phyloP scores from a whole-genome alignment of 2,888 invertebrate species.

The Taphrorychus bicolor region DNA sequence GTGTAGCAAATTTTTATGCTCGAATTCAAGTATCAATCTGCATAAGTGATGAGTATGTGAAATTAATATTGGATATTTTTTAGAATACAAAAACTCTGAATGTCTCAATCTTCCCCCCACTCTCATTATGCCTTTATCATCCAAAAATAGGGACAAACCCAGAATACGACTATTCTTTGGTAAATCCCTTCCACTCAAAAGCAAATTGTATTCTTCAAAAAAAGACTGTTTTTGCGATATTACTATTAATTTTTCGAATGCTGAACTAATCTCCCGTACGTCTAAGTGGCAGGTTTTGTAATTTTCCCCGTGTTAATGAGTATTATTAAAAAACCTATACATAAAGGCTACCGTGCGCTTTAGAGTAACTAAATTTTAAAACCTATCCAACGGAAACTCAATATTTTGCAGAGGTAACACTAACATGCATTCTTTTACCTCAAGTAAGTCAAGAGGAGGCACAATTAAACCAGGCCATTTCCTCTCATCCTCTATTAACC shows the following conservation, averaged over 20 bases:
- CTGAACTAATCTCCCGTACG: slow-evolving; percentile 5
- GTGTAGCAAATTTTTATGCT: slow-evolving; percentile 12
- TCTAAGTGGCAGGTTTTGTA: slow-evolving; percentile 8
- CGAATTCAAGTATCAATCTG: slow-evolving; percentile 12
- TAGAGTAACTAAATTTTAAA: slow-evolving; percentile 18
- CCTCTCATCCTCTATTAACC: slow-evolving; percentile 1
- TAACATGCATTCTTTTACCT: background rate
- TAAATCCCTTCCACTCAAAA: background rate
- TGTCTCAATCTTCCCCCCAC: no score
- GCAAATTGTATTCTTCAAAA: slow-evolving; percentile 13
- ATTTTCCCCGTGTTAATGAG: background rate
- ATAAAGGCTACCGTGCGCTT: slow-evolving; percentile 19
- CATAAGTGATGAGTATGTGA: background rate
- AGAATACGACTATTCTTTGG: slow-evolving; percentile 22
- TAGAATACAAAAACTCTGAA: no score
- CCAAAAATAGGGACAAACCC: no score
- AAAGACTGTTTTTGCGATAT: slow-evolving; percentile 22
- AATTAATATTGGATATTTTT: no score
- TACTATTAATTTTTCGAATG: slow-evolving; percentile 12
- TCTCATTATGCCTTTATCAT: no score
- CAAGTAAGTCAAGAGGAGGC: slow-evolving; percentile 5
- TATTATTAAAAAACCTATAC: slow-evolving; percentile 21
- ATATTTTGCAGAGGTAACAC: background rate
- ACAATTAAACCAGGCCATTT: background rate
- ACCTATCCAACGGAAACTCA: slow-evolving; percentile 20